Evolutionary conservation across 2,888 invertebrate genomes (phyloP).

Genomic region (Meganola albula): DNA sequence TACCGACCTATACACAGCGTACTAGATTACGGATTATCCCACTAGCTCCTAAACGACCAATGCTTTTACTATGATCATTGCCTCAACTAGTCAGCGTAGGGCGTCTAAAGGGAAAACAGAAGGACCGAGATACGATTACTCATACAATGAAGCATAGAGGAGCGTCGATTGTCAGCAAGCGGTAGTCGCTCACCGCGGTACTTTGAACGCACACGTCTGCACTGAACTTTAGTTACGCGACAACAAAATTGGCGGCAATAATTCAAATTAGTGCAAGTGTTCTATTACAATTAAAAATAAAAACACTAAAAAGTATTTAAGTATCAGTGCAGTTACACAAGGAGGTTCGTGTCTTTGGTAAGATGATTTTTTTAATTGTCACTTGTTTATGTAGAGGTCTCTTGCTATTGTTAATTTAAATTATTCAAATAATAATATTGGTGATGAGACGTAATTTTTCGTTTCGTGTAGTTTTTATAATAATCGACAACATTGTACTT

Average conservation of each 20-base stretch:
- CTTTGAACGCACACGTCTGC: slow-evolving; percentile 47
- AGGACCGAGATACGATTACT: slow-evolving; percentile 32
- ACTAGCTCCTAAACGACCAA: too few relatives aligned
- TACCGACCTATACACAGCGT: too few relatives aligned
- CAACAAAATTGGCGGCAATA: slow-evolving; percentile 30
- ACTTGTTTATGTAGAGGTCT: too few relatives aligned
- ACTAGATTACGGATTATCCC: too few relatives aligned
- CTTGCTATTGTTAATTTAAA: too few relatives aligned
- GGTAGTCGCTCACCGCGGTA: slow-evolving; percentile 56
- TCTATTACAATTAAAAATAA: slow-evolving; percentile 20
- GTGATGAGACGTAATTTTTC: too few relatives aligned
- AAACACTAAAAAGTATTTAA: too few relatives aligned
- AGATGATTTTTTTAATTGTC: slow-evolving; percentile 28
- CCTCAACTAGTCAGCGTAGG: too few relatives aligned
- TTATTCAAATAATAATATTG: too few relatives aligned
- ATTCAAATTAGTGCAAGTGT: slow-evolving; percentile 42
- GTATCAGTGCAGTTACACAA: slow-evolving; percentile 23
- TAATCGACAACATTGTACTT: too few relatives aligned
- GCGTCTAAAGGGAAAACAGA: slow-evolving; percentile 33
- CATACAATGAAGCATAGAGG: slow-evolving; percentile 62
- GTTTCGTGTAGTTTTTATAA: too few relatives aligned
- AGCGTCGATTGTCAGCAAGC: slow-evolving; percentile 36
- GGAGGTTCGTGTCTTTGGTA: slow-evolving; percentile 38
- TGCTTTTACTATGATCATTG: too few relatives aligned
- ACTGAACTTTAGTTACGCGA: slow-evolving; percentile 32